phyloP scores from a whole-genome alignment of 2,113 vertebrate species.

The Eonycteris spelaea region DNA sequence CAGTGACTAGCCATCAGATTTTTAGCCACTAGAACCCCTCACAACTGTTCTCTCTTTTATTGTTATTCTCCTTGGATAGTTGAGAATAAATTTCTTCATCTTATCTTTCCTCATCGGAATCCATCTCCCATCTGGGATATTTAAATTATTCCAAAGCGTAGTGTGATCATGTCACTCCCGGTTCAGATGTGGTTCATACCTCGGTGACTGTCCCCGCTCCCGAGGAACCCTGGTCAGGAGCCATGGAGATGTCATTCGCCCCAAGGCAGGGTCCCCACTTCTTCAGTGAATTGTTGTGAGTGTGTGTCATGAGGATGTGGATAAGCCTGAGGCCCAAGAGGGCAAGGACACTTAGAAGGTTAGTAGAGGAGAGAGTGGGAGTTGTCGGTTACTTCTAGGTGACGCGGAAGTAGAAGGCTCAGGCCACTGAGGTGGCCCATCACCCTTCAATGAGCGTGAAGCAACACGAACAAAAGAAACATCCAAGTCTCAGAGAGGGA shows the following conservation, averaged over 20 bases:
- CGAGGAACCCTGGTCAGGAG: no score
- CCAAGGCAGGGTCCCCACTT: not conserved
- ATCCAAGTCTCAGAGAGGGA: not conserved
- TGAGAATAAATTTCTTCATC: not conserved
- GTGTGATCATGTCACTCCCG: not conserved
- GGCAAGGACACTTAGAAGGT: accelerated
- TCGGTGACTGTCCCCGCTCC: no score
- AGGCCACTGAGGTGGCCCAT: not conserved
- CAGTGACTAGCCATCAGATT: no score
- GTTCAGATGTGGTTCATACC: not conserved
- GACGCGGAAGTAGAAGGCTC: accelerated
- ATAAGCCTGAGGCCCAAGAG: accelerated
- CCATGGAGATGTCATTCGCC: not conserved
- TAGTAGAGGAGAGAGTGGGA: not conserved
- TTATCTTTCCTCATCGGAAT: not conserved
- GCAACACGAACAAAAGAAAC: not conserved
- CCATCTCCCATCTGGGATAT: not conserved
- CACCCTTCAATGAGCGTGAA: not conserved
- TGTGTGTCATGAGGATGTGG: no score
- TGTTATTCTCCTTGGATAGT: not conserved
- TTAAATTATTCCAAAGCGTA: no score
- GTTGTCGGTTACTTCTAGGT: not conserved
- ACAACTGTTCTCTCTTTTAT: not conserved
- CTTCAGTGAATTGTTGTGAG: no score
- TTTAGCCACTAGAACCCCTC: no score